Base-by-base conservation (phyloP, 2,797 vertebrate species). In the Jordanella pulchra region DNA sequence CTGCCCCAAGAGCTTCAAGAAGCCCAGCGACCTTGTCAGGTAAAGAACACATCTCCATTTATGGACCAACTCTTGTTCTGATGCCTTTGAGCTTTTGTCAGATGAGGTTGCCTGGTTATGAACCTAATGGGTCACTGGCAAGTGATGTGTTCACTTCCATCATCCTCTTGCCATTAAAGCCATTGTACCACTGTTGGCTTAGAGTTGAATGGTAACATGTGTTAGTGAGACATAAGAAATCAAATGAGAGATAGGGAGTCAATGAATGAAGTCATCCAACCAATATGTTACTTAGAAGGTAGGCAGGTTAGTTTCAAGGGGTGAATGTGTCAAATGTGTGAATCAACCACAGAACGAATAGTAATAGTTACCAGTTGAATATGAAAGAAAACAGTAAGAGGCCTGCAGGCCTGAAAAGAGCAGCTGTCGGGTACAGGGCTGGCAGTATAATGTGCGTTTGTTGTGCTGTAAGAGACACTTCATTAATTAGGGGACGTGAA, bases 1-100 rank as follows among this genome's bases (percentile, higher is more conserved):
- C 66, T 99, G 98, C 72, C 97, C 98, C n/a, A 99, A 99, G 92
- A 99, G 97, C 90, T 99, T 99, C 91, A 98, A 98, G 93, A 99
- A 99, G 82, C 98, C 98, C 85, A 99, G 98, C 6, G 98, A 99
- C 89, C 92, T 99, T 1, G 95, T 98, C 86, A 97, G 98, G 98
- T 99, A 92, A 93, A 90, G 13, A 9, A 18, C 42, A 9, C 17
- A 0, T 6, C 14, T 9, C n/a, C 30, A 18, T 18, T 42, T 50
- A 10, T 21, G 21, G 3, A 12, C 6, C 13, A 10, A 44, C 17
- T 39, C 27, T 4, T 35, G 30, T 17, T 23, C 54, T n/a, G 27
- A 39, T 72, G 21, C 56, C 54, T 47, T 27, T 11, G 1, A 7
- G 44, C 56, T 39, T 17, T 17, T 53, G 9, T 42, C n/a, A 30